A percentile compares a stretch with the other conserved stretches of the same genome.
Evolutionary conservation across 2,113 vertebrate genomes (phyloP).

Genomic region (Mugil cephalus): DNA sequence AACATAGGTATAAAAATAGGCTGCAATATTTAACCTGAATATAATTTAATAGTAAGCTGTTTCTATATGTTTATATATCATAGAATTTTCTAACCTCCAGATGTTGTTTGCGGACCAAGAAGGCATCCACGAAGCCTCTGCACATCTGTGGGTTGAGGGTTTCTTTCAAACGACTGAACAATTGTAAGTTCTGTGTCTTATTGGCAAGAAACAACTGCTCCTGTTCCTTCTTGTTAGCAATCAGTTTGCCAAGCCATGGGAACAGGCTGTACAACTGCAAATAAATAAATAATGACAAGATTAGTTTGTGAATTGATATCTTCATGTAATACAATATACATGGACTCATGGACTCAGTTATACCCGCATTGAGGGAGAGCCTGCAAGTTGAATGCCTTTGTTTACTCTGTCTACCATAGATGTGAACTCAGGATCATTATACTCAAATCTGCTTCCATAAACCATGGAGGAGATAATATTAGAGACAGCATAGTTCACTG

Average conservation of each 20-base stretch:
- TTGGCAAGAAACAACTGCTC: fast-evolving
- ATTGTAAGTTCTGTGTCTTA: not conserved
- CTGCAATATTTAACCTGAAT: no score
- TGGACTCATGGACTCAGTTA: not conserved
- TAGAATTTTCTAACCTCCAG: conserved; percentile 51
- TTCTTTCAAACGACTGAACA: conserved; percentile 42
- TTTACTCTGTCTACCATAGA: conserved; percentile 16
- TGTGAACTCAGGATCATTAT: conserved; percentile 53
- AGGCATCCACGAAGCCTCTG: conserved; percentile 60
- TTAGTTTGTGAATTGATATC: no score
- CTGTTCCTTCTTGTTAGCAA: not conserved
- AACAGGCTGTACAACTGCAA: conserved; percentile 58
- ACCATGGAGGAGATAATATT: conserved; percentile 69
- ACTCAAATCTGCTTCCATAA: conserved; percentile 68
- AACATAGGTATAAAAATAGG: no score
- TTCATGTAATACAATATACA: no score
- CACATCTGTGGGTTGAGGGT: conserved; percentile 61
- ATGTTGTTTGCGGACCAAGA: conserved; percentile 30
- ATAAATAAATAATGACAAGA: no score
- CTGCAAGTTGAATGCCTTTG: not conserved
- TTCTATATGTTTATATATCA: no score
- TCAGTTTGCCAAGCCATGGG: conserved; percentile 29
- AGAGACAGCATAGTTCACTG: not conserved
- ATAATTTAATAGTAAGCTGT: no score
- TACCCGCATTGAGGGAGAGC: conserved; percentile 26